Evolutionary conservation across 2,113 vertebrate species (phyloP), one percentile per base, ranked within the genome.

Genomic region (Sinocyclocheilus anophthalmus): DNA sequence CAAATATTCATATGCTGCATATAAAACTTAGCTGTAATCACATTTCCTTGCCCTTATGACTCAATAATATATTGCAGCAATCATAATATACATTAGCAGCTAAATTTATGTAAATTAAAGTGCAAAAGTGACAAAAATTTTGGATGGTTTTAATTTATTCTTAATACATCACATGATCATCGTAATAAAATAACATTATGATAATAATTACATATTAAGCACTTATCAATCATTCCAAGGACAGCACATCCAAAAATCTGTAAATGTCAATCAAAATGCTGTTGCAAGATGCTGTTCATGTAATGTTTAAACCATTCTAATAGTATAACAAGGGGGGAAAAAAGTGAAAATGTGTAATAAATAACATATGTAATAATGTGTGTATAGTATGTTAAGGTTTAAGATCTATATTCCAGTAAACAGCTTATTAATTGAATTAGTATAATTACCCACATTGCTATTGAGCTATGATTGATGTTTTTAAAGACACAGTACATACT

Each of bases 171-270:
- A 61, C 53, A 70, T 59, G 63, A 42, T 16, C 77, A 42, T 79
- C 33, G 61, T 79, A n/a, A 61, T 16, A 80, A 42, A 42, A 80
- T n/a, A 24, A 61, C 77, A 80, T 78, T 37, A 37, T 39, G 55
- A 61, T 42, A 79, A 61, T 63, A 79, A 61, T 63, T 9, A 45
- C 13, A 79, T 42, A 18, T 79, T 59, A 59, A 39, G 30, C 5
- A 39, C 55, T 61, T 5, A 59, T 79, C 33, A 22, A 10, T 37
- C 20, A 78, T 73, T 81, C 50, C 85, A 50, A 12, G 4, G 5
- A 57, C 26, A 59, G 16, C 53, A 57, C 1, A 12, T 77, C 5
- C 9, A 12, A 33, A 53, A 12, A n/a, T 42, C 53, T 24, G 12
- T 80, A 42, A 80, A 80, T 12, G 10, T 78, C 30, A 57, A n/a